Evolutionary conservation across 2,888 invertebrate genomes (phyloP).

Genomic region (Congeria kusceri): DNA sequence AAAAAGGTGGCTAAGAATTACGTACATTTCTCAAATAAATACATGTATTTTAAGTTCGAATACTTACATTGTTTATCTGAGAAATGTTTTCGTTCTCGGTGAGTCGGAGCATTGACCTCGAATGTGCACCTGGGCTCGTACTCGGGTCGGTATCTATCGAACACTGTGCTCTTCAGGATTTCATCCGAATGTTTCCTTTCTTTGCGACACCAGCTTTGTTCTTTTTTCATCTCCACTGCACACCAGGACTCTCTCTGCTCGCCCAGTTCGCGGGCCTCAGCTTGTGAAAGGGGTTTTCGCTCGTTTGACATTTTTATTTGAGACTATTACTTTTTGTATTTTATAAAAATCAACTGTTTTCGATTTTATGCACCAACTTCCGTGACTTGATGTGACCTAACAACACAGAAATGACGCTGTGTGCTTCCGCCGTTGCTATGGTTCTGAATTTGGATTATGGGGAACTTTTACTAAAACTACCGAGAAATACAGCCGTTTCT

Average conservation of each 20-base stretch:
- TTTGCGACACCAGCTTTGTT: slow-evolving; percentile 80
- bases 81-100: slow-evolving; percentile 75
- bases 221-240: slow-evolving; percentile 81
- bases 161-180: slow-evolving; percentile 71
- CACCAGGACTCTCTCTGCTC: slow-evolving; percentile 82
- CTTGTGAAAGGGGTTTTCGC: slow-evolving; percentile 58
- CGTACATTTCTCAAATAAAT: too few species aligned
- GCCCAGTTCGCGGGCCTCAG: slow-evolving; percentile 67
- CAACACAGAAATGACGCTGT: slow-evolving; percentile 50
- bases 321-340: neutral
- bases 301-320: slow-evolving; percentile 41
- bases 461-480: too few species aligned
- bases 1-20: too few species aligned
- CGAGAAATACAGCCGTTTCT: too few species aligned
- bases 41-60: too few species aligned
- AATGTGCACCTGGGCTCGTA: slow-evolving; percentile 75
- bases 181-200: slow-evolving; percentile 72
- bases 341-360: neutral
- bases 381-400: slow-evolving; percentile 28
- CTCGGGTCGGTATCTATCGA: slow-evolving; percentile 64
- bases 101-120: slow-evolving; percentile 72
- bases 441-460: neutral
- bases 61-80: slow-evolving; percentile 71
- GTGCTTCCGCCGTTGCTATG: slow-evolving; percentile 67
- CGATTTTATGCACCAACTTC: slow-evolving; percentile 17